Conservation (phyloP, 2,888 invertebrate genomes). For the Asteroscopus sphinx region DNA sequence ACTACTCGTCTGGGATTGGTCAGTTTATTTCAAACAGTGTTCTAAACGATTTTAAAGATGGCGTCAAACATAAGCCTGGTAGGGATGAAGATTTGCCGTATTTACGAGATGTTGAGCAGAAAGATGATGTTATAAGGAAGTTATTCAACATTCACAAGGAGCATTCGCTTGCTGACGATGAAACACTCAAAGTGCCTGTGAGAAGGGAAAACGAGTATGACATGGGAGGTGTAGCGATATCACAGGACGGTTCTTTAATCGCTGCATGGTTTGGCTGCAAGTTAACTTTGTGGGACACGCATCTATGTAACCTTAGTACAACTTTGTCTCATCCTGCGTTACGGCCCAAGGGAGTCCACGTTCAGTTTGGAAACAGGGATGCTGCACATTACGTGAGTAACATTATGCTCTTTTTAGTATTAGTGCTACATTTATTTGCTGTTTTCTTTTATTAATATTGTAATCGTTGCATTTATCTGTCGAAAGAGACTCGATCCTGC, state of each 20-base stretch:
- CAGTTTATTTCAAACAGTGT: slow-evolving; percentile 75
- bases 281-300: slow-evolving; percentile 84
- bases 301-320: slow-evolving; percentile 78
- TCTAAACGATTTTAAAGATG: slow-evolving; percentile 76
- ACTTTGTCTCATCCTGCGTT: slow-evolving; percentile 82
- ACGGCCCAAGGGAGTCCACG: slow-evolving; percentile 80
- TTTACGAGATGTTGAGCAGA: slow-evolving; percentile 57
- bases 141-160: slow-evolving; percentile 80
- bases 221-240: slow-evolving; percentile 84
- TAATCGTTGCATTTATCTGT: too few relatives aligned
- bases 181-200: slow-evolving; percentile 55
- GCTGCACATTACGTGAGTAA: slow-evolving; percentile 86
- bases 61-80: slow-evolving; percentile 56
- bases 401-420: not conserved
- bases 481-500: too few relatives aligned
- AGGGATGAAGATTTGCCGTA: slow-evolving; percentile 67
- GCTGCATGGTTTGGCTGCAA: slow-evolving; percentile 87
- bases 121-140: slow-evolving; percentile 73
- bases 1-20: slow-evolving; percentile 81
- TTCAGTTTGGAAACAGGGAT: slow-evolving; percentile 82
- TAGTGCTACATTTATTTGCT: too few relatives aligned
- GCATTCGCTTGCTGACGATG: slow-evolving; percentile 55
- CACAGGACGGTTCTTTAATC: slow-evolving; percentile 85
- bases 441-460: too few relatives aligned
- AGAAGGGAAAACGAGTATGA: slow-evolving; percentile 66